These are phyloP conservation scores for Halcyon chelicuti DNA, from an alignment of 2,797 vertebrate species.

Conservation along the genomic window DNA sequence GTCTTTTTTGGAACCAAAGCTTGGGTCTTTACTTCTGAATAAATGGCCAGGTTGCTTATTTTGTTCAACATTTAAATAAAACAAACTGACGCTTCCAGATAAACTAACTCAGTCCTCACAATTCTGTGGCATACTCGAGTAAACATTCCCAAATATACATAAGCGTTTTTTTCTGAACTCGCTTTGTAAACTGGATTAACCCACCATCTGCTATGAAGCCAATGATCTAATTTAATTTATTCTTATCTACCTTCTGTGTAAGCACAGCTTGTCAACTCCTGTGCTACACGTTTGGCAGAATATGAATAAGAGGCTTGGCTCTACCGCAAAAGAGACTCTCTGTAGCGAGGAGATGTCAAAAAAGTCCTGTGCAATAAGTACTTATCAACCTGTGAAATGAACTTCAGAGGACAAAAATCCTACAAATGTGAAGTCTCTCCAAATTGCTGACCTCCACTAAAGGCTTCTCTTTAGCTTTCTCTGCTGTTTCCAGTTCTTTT, in stretches of 20 bases:
- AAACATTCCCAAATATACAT: slow-evolving; percentile 10
- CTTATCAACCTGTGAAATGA: not conserved
- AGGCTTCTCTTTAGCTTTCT: slow-evolving; percentile 16
- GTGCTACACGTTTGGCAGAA: slow-evolving; percentile 66
- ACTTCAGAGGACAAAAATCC: slow-evolving; percentile 34
- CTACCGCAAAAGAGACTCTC: slow-evolving; percentile 6
- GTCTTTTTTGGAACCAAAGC: not conserved
- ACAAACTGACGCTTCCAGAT: not conserved
- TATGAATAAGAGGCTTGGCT: slow-evolving; percentile 53
- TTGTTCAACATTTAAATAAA: not conserved
- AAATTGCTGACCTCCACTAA: slow-evolving; percentile 32
- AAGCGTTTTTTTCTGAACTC: not conserved
- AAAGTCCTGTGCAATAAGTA: not conserved
- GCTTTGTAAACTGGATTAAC: slow-evolving; percentile 71
- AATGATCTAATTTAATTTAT: slow-evolving; percentile 79
- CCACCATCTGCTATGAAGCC: slow-evolving; percentile 71
- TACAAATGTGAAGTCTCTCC: not conserved
- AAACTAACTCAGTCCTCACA: not conserved
- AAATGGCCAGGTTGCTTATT: not conserved
- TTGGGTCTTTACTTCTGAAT: not conserved
- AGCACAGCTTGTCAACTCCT: slow-evolving; percentile 72
- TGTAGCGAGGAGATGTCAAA: not conserved
- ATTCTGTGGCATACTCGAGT: not conserved
- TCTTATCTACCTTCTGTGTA: slow-evolving; percentile 75
- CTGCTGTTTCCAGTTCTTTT: slow-evolving; percentile 21